Evolutionary conservation across 2,888 invertebrate species (phyloP), one percentile per base, ranked within the genome.

Genomic region (Ectobius pallidus): DNA sequence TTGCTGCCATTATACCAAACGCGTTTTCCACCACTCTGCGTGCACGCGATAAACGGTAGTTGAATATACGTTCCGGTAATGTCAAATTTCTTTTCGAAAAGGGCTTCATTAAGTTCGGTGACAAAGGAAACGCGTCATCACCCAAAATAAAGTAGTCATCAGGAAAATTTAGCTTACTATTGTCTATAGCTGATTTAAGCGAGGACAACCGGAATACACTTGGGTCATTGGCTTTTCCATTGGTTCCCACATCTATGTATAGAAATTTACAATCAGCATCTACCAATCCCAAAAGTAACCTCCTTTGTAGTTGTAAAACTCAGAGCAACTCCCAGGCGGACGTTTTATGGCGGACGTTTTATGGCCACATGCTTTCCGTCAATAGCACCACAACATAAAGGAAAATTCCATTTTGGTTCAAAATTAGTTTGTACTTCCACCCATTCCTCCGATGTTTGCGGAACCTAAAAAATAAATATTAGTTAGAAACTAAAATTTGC

Each of bases 241-340:
- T 30, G 4, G 22, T 58, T 58, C 58, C 58, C 6, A 20, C 58
- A 30, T 58, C 18, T 58, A 58, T 7, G 6, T 25, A n/a, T n/a
- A n/a, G n/a, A n/a, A n/a, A n/a, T n/a, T n/a, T n/a, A n/a, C n/a
- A n/a, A n/a, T n/a, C n/a, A 14, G 22, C 58, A 58, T 58, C 58
- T 6, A 58, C 58, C 58, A 58, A 27, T 2, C 22, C 58, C 18
- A 58, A 58, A 16, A 58, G 73, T 79, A 79, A 73, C 72, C 74
- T 2, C 55, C 73, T 78, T 81, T 81, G 74, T 82, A 82, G 68
- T 81, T 80, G 63, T 72, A 78, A 75, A 78, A 76, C 71, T 80
- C 78, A 30, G 77, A 77, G 73, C 79, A 79, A 71, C 75, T 77
- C 67, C 78, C 74, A 22, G 74, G 58, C 22, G 81, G n/a, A n/a